Percentiles rank a stretch among this genome's conserved stretches.
Conservation (phyloP, 2,888 invertebrate genomes). For the Pomacea canaliculata region DNA sequence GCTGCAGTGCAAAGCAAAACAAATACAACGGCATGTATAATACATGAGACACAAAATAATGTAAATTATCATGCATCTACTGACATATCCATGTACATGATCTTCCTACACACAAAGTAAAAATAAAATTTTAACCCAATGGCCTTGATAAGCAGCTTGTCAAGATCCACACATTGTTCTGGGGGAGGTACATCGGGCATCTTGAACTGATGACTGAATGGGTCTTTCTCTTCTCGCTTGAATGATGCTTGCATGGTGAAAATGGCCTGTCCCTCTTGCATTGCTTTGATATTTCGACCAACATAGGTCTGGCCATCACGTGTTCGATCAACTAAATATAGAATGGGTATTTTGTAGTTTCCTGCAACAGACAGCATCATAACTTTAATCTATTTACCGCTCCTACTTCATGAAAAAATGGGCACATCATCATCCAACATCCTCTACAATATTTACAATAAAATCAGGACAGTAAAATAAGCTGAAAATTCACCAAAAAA, state of each 20-base stretch:
- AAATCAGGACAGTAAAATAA: too few relatives aligned
- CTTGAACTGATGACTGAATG: constrained; percentile 64
- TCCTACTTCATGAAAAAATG: too few relatives aligned
- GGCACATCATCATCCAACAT: too few relatives aligned
- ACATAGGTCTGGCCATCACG: constrained; percentile 69
- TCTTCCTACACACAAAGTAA: not conserved
- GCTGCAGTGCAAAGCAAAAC: too few relatives aligned
- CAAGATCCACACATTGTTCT: constrained; percentile 53
- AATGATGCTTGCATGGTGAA: constrained; percentile 68
- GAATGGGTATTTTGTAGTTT: constrained; percentile 60
- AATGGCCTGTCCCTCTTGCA: constrained; percentile 68
- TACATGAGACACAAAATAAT: too few relatives aligned
- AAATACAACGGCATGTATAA: too few relatives aligned
- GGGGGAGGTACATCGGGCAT: constrained; percentile 70
- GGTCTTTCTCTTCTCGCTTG: constrained; percentile 59
- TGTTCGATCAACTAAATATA: constrained; percentile 69
- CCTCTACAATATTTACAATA: too few relatives aligned
- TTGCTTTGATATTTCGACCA: constrained; percentile 69
- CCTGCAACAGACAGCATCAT: constrained; percentile 39
- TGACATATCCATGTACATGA: not conserved
- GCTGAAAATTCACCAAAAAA: too few relatives aligned
- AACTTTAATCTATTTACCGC: too few relatives aligned
- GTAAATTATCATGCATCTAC: not conserved
- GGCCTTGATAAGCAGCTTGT: constrained; percentile 43
- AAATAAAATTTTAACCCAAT: constrained; percentile 43